Evolutionary conservation across 2,888 invertebrate species (phyloP).

Genomic region (Pyrochroa serraticornis): DNA sequence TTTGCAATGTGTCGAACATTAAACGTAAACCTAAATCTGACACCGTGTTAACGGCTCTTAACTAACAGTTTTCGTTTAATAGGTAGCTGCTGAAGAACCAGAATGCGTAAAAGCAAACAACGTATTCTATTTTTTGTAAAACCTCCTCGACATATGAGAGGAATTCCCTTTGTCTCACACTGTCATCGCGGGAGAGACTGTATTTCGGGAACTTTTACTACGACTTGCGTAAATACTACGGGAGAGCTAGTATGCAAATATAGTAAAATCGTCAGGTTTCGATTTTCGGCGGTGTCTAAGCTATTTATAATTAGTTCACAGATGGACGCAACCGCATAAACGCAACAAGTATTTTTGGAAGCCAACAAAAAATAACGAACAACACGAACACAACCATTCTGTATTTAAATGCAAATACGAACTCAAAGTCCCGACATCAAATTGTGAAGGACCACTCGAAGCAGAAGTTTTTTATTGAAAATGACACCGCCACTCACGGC

Average conservation of each 20-base stretch:
- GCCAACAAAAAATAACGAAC: too few species aligned
- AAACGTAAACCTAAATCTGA: conserved; percentile 39
- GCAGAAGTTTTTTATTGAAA: too few species aligned
- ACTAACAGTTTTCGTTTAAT: conserved; percentile 38
- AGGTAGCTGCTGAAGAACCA: conserved; percentile 42
- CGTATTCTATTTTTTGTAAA: conserved; percentile 50
- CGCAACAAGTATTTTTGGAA: too few species aligned
- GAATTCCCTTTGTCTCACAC: conserved; percentile 51
- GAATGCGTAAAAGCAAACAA: conserved; percentile 52
- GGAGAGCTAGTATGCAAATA: conserved; percentile 27
- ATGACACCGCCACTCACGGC: too few species aligned
- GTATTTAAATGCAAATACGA: too few species aligned
- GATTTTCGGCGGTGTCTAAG: not conserved
- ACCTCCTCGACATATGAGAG: conserved; percentile 40
- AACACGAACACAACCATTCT: too few species aligned
- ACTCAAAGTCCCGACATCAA: too few species aligned
- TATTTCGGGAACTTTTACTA: conserved; percentile 48
- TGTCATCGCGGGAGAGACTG: conserved; percentile 47
- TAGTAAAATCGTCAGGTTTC: conserved; percentile 9
- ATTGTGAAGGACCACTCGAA: too few species aligned
- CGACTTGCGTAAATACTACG: conserved; percentile 43
- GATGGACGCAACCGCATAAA: too few species aligned
- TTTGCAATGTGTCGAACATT: conserved; percentile 49
- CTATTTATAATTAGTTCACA: not conserved
- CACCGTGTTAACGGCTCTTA: conserved; percentile 29